phyloP scores from a whole-genome alignment of 2,888 invertebrate genomes.

The Ectemnius cavifrons region DNA sequence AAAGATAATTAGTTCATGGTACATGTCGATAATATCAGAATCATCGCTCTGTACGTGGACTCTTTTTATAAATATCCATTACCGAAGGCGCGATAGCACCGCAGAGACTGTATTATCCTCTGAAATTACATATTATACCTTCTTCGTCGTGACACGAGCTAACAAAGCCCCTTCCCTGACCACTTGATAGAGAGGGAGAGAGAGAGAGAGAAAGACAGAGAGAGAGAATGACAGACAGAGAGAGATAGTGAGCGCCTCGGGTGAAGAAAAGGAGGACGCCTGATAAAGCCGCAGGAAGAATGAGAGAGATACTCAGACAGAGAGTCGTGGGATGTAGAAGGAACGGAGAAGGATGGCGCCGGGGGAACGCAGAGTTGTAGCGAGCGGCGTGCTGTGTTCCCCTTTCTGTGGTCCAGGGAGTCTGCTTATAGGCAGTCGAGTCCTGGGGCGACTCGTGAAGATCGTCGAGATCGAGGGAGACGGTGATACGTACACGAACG shows the following conservation, averaged over 20 bases:
- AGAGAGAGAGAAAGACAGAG: background rate
- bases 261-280: background rate
- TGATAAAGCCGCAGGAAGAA: background rate
- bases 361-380: background rate
- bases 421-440: conserved; percentile 63
- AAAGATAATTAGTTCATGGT: too few relatives aligned
- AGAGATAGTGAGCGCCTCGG: background rate
- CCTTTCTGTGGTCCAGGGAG: conserved; percentile 57
- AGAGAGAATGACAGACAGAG: background rate
- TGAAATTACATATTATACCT: too few relatives aligned
- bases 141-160: background rate
- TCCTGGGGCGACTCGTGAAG: conserved; percentile 69
- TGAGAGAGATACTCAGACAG: background rate
- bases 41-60: too few relatives aligned
- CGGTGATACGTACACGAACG: conserved; percentile 55
- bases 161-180: conserved; percentile 19
- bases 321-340: background rate
- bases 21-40: too few relatives aligned
- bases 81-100: too few relatives aligned
- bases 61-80: too few relatives aligned
- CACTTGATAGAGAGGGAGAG: conserved; percentile 4
- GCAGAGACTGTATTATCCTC: too few relatives aligned
- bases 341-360: background rate
- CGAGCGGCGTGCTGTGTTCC: conserved; percentile 28
- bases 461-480: conserved; percentile 70